These are phyloP conservation scores for Sphaeramia orbicularis DNA, from an alignment of 2,797 vertebrate genomes.

Conservation along the genomic window DNA sequence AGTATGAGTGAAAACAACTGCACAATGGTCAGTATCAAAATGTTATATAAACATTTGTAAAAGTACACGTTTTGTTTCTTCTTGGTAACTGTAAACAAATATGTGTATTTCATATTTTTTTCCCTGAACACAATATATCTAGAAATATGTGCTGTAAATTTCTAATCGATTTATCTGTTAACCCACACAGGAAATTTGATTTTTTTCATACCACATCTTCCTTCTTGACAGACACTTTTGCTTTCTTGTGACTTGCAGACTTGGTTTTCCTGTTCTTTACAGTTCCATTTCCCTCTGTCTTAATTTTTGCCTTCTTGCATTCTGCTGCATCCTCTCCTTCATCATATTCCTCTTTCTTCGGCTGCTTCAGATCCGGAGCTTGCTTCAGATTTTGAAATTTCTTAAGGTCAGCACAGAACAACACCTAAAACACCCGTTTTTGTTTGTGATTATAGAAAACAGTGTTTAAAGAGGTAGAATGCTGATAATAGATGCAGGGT, in stretches of 20 bases:
- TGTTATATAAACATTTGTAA: conserved; percentile 5
- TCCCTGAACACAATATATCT: neutral
- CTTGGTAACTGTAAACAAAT: neutral
- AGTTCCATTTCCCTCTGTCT: conserved; percentile 34
- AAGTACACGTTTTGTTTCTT: conserved; percentile 8
- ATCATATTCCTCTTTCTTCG: conserved; percentile 49
- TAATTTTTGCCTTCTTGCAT: conserved; percentile 50
- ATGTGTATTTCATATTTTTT: conserved; percentile 8
- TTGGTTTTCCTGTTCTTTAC: conserved; percentile 28
- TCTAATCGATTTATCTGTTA: conserved; percentile 1
- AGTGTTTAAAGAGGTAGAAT: neutral
- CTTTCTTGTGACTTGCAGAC: conserved; percentile 34
- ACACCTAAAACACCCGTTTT: conserved; percentile 90
- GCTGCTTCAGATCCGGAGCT: conserved; percentile 45
- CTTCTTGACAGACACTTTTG: conserved; percentile 50
- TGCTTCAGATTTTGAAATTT: conserved; percentile 84
- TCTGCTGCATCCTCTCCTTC: conserved; percentile 16
- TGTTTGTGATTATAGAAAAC: conserved; percentile 8
- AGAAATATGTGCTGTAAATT: neutral
- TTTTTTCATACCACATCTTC: conserved; percentile 46
- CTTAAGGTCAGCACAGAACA: conserved; percentile 94
- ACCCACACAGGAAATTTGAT: neutral
- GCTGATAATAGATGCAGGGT: neutral
- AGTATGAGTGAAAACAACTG: conserved; percentile 1
- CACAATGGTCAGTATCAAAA: too few relatives aligned